Base-by-base conservation (phyloP, 2,797 vertebrate genomes). In the Tauraco hartlaubi region DNA sequence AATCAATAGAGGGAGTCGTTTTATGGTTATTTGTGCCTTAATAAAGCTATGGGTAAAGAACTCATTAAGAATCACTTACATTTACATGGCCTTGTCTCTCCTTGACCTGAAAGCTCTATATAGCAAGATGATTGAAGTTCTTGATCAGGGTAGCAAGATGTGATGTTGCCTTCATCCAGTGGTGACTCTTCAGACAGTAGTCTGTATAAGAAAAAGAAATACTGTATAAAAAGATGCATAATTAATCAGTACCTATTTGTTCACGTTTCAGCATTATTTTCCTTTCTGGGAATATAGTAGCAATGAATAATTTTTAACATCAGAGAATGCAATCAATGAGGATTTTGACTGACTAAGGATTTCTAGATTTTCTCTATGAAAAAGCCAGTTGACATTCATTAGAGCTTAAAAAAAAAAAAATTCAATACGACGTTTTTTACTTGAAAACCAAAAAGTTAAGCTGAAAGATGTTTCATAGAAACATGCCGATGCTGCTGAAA, bases 321-420 rank as follows among this genome's bases (percentile, higher is more conserved):
- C 94, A 95, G 91, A 96, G 62, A 62, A 54, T 90, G 51, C 59
- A 88, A 90, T 96, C 95, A 88, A 84, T 96, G 59, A 82, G 12
- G 21, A 23, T 92, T 95, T 94, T 95, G 76, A 91, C 92, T 96
- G 94, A 94, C 87, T 95, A 95, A 96, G 94, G 85, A 81, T 78
- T 95, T 96, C 76, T 88, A 77, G 68, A 35, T 68, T 97, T 96
- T 92, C 43, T 15, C 49, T 88, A 31, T 90, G 64, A 95, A 97
- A 80, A 96, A 77, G 4, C 5, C 51, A 67, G 68, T 90, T 95
- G 67, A 84, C 71, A 75, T 96, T 95, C 83, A 72, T 94, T 96
- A 95, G 35, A 29, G 39, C 28, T 81, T 69, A 2, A 66, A 84
- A 91, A 90, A 72, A 66, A 29, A 68, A 74, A 77, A 85, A 78